A percentile compares a stretch with the other conserved stretches of the same genome.
These are phyloP conservation scores for Araneus ventricosus DNA, from an alignment of 1,140 invertebrate genomes.

Conservation along the genomic window DNA sequence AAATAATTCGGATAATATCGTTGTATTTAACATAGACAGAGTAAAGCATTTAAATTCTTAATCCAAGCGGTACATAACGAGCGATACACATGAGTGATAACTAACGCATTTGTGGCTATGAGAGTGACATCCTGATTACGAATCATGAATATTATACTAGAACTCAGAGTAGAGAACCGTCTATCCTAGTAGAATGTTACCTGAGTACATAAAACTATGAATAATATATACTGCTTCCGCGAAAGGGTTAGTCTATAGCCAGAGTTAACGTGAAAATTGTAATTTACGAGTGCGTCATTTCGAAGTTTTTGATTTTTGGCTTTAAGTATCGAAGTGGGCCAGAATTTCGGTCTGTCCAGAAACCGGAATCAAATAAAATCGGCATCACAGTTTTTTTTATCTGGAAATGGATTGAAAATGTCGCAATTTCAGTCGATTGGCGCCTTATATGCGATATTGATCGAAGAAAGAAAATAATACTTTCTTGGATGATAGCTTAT, in stretches of 20 bases:
- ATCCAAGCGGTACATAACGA: constrained; percentile 20
- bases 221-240: not conserved
- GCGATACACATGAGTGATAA: constrained; percentile 27
- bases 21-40: constrained; percentile 5
- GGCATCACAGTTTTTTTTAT: not conserved
- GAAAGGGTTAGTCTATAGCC: not conserved
- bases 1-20: not conserved
- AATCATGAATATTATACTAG: constrained; percentile 57
- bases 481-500: not conserved
- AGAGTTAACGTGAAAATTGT: not conserved
- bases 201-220: constrained; percentile 43
- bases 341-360: not conserved
- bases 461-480: not conserved
- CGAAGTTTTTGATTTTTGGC: not conserved
- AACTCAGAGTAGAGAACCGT: not conserved
- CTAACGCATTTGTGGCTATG: constrained; percentile 42
- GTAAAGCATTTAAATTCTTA: constrained; percentile 52
- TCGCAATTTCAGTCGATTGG: not conserved
- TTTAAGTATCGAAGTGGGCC: not conserved
- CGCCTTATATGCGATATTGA: not conserved
- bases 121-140: constrained; percentile 60
- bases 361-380: not conserved
- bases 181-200: constrained; percentile 17
- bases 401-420: not conserved
- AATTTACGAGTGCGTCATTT: not conserved